Conservation (phyloP, 1,140 invertebrate genomes). For the Centruroides vittatus region DNA sequence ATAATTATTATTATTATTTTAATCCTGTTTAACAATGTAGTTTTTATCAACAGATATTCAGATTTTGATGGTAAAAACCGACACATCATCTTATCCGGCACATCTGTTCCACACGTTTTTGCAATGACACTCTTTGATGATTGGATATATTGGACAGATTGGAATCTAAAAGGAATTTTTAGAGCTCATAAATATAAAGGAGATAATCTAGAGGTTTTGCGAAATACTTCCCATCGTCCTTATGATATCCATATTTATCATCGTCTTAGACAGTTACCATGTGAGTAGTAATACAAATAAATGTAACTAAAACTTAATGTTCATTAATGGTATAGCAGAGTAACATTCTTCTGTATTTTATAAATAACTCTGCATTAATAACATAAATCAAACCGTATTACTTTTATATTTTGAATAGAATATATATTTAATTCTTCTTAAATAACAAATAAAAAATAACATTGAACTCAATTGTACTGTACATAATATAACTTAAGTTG, state of each 20-base stretch:
- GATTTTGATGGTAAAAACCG: conserved; percentile 78
- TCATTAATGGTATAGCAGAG: no score
- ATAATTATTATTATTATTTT: no score
- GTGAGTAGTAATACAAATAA: conserved; percentile 8
- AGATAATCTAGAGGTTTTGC: conserved; percentile 34
- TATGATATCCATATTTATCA: conserved; percentile 88
- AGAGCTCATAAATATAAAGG: conserved; percentile 38
- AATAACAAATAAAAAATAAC: no score
- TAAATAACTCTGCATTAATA: no score
- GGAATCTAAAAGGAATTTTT: conserved; percentile 76
- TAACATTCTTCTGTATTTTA: no score
- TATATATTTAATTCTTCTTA: no score
- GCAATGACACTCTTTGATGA: conserved; percentile 88
- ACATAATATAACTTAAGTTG: no score
- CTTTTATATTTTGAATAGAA: no score
- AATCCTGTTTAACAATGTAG: no score
- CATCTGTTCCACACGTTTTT: conserved; percentile 79
- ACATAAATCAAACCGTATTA: no score
- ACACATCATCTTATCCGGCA: conserved; percentile 62
- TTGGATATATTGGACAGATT: conserved; percentile 93
- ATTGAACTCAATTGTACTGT: no score
- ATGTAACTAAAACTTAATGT: no score
- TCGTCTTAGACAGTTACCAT: conserved; percentile 63
- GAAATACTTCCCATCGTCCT: conserved; percentile 87
- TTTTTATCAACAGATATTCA: conserved; percentile 31